These are phyloP conservation scores for Fregata magnificens DNA, from an alignment of 2,113 vertebrate genomes.

Conservation along the genomic window DNA sequence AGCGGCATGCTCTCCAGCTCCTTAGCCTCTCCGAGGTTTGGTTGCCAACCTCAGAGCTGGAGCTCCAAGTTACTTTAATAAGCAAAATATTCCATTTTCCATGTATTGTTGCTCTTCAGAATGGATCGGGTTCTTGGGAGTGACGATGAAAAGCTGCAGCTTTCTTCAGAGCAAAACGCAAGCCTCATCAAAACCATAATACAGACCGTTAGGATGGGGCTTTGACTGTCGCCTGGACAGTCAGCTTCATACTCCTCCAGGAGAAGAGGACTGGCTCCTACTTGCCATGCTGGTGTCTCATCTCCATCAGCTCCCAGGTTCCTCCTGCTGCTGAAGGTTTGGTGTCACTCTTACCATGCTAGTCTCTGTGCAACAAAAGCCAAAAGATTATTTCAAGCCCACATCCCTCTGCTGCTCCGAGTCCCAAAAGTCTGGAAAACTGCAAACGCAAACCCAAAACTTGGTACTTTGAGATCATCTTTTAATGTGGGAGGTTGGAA, in stretches of 20 bases:
- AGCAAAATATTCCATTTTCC: conserved; percentile 58
- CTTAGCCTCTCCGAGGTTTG: conserved; percentile 2
- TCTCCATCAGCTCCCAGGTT: neutral
- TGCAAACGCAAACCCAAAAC: neutral
- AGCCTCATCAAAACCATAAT: neutral
- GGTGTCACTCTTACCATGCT: neutral
- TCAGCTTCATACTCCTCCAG: neutral
- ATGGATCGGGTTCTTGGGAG: neutral
- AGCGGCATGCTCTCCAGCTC: conserved; percentile 14
- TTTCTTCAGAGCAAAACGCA: neutral
- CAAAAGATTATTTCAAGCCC: neutral
- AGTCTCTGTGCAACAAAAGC: neutral
- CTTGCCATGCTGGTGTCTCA: neutral
- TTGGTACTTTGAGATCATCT: neutral
- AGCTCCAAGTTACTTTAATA: conserved; percentile 33
- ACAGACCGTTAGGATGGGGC: neutral
- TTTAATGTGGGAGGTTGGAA: neutral
- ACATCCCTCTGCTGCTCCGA: neutral
- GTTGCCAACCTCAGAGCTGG: conserved; percentile 50
- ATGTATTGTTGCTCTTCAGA: conserved; percentile 15
- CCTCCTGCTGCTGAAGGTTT: neutral
- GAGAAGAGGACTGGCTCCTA: neutral
- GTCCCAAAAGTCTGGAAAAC: neutral
- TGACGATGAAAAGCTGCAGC: neutral
- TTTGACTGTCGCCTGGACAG: neutral